phyloP scores from a whole-genome alignment of 2,888 invertebrate species.

The Volucella zonaria region DNA sequence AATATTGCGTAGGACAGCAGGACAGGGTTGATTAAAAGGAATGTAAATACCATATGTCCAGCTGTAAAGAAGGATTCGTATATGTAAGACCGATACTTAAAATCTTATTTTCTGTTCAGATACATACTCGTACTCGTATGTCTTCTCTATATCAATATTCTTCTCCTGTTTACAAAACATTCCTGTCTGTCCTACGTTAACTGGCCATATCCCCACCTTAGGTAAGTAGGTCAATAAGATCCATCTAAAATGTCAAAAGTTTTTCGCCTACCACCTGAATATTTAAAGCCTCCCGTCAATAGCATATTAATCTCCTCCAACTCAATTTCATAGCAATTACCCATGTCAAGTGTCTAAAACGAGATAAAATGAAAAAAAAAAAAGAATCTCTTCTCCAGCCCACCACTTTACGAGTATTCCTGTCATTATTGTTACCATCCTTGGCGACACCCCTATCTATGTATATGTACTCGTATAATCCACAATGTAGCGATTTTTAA shows the following conservation, averaged over 20 bases:
- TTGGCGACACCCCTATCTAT: not conserved
- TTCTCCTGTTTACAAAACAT: too few relatives aligned
- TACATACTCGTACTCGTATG: too few relatives aligned
- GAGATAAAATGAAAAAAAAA: slow-evolving; percentile 8
- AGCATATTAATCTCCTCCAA: slow-evolving; percentile 36
- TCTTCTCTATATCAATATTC: too few relatives aligned
- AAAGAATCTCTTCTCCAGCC: not conserved
- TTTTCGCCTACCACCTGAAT: slow-evolving; percentile 22
- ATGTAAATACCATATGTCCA: too few relatives aligned
- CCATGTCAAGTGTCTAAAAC: slow-evolving; percentile 45
- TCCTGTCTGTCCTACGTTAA: too few relatives aligned
- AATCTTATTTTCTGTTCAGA: too few relatives aligned
- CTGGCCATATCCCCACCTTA: not conserved
- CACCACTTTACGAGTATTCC: not conserved
- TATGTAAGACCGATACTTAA: too few relatives aligned
- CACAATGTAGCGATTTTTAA: slow-evolving; percentile 39
- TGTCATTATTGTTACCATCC: slow-evolving; percentile 30
- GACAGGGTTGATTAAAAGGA: too few relatives aligned
- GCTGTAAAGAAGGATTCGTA: too few relatives aligned
- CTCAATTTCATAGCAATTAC: slow-evolving; percentile 49
- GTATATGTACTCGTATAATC: too few relatives aligned
- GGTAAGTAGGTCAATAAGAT: slow-evolving; percentile 22
- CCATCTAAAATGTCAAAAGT: slow-evolving; percentile 18
- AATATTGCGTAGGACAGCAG: too few relatives aligned
- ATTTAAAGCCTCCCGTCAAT: slow-evolving; percentile 34